These are phyloP conservation scores for Holocentrus rufus DNA, from an alignment of 2,797 vertebrate genomes.

Conservation along the genomic window DNA sequence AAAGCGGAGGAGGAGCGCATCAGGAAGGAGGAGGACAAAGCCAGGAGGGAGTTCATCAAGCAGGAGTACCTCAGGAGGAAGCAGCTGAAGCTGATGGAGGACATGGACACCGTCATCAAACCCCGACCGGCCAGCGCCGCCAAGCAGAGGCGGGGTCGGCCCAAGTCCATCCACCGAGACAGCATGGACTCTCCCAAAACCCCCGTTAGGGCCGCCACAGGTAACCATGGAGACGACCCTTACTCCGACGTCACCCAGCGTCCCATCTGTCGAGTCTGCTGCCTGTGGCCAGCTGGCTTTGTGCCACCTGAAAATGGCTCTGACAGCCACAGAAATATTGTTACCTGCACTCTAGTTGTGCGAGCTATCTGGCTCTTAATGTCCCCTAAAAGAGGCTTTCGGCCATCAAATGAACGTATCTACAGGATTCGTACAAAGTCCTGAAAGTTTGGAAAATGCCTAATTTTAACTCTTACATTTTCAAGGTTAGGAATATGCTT, in stretches of 20 bases:
- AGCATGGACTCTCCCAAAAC: slow-evolving; percentile 92
- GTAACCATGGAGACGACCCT: slow-evolving; percentile 80
- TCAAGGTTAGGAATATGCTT: no score
- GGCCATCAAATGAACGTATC: no score
- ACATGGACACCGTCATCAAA: slow-evolving; percentile 94
- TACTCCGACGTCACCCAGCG: slow-evolving; percentile 14
- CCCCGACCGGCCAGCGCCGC: slow-evolving; percentile 81
- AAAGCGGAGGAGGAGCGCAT: slow-evolving; percentile 95
- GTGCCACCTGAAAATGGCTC: slow-evolving; percentile 62
- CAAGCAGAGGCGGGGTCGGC: slow-evolving; percentile 90
- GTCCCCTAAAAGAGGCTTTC: background rate
- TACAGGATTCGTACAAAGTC: no score
- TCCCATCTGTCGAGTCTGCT: slow-evolving; percentile 68
- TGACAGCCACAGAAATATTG: slow-evolving; percentile 10
- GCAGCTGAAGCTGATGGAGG: slow-evolving; percentile 97
- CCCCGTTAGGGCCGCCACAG: slow-evolving; percentile 90
- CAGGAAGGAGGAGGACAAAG: slow-evolving; percentile 95
- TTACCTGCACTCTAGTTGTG: background rate
- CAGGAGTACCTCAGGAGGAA: slow-evolving; percentile 96
- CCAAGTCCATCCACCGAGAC: slow-evolving; percentile 95
- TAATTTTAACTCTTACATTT: no score
- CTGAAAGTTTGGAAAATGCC: no score
- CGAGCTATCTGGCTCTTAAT: background rate
- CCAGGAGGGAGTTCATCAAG: slow-evolving; percentile 95
- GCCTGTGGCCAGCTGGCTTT: slow-evolving; percentile 75